Percentiles rank a stretch among this genome's conserved stretches.
Evolutionary conservation across 2,888 invertebrate genomes (phyloP).

Genomic region (Hydrotaea diabolus): DNA sequence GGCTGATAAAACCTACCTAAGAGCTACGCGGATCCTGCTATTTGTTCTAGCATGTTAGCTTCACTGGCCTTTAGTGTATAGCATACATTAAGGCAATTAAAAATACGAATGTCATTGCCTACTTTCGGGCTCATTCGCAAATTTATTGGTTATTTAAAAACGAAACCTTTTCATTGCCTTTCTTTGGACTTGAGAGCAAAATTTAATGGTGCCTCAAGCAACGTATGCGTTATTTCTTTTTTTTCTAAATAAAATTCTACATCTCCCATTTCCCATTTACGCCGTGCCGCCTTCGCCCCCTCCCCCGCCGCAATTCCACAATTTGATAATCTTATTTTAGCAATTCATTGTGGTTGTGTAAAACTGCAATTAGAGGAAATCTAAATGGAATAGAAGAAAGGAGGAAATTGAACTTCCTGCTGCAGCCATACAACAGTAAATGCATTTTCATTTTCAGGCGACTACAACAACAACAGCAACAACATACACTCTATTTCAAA

Average conservation of each 20-base stretch:
- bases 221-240: background rate
- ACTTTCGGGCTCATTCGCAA: background rate
- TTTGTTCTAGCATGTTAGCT: no score
- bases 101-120: background rate
- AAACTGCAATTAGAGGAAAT: conserved; percentile 66
- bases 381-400: conserved; percentile 64
- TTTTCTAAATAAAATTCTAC: conserved; percentile 15
- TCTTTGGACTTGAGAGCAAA: background rate
- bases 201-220: background rate
- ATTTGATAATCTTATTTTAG: conserved; percentile 43
- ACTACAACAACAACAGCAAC: background rate
- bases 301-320: background rate
- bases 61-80: no score
- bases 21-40: no score
- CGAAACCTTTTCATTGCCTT: background rate
- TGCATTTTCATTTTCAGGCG: conserved; percentile 55
- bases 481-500: background rate
- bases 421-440: conserved; percentile 56
- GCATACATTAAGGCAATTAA: no score
- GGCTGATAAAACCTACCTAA: no score
- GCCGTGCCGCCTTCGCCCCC: background rate
- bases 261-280: background rate
- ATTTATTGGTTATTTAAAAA: background rate
- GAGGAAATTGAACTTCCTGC: conserved; percentile 68
- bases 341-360: conserved; percentile 64